phyloP scores from a whole-genome alignment of 1,140 invertebrate genomes.

The Diplogasteroides magnus region DNA sequence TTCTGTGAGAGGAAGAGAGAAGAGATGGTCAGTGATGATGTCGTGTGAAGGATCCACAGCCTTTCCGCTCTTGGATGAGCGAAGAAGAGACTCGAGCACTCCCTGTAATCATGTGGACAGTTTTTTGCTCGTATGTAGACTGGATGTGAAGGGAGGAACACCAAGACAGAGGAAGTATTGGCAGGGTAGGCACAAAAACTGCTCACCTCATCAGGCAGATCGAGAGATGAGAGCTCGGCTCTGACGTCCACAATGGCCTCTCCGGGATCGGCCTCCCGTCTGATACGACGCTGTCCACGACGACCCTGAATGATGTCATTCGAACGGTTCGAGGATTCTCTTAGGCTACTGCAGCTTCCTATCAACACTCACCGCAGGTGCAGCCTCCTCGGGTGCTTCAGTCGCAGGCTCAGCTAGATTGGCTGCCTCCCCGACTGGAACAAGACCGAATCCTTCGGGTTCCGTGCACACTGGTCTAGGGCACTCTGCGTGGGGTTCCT shows the following conservation, averaged over 20 bases:
- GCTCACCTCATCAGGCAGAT: constrained; percentile 24
- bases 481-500: constrained; percentile 31
- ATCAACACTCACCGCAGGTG: constrained; percentile 8
- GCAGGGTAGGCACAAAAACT: not conserved
- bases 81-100: not conserved
- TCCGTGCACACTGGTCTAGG: constrained; percentile 32
- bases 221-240: constrained; percentile 30
- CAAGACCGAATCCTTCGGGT: constrained; percentile 32
- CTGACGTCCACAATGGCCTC: constrained; percentile 34
- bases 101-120: too few species aligned
- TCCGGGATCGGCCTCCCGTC: not conserved
- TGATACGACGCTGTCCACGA: not conserved
- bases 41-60: not conserved
- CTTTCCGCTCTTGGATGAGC: not conserved
- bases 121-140: too few species aligned
- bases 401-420: not conserved
- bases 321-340: not conserved
- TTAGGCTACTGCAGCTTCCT: too few species aligned
- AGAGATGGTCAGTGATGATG: not conserved
- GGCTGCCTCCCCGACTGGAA: constrained; percentile 7
- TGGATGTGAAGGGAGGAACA: not conserved
- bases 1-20: not conserved
- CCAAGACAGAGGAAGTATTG: not conserved
- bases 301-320: constrained; percentile 7
- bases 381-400: constrained; percentile 3